Evolutionary conservation across 2,888 invertebrate species (phyloP).

Genomic region (Volucella bombylans): DNA sequence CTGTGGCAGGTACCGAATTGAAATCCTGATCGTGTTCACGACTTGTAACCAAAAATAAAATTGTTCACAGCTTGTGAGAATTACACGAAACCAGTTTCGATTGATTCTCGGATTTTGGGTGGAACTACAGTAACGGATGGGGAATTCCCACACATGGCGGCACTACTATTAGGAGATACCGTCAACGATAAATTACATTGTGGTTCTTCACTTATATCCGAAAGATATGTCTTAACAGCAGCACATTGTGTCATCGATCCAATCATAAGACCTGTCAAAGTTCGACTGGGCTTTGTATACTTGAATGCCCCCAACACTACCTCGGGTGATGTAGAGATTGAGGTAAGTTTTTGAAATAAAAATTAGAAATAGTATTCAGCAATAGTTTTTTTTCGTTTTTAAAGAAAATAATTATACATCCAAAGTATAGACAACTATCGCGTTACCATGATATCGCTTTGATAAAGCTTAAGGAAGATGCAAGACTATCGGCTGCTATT

Average conservation of each 20-base stretch:
- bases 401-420: too few species aligned
- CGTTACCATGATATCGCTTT: constrained; percentile 77
- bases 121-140: constrained; percentile 45
- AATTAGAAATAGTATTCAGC: too few species aligned
- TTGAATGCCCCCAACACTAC: constrained; percentile 5
- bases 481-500: constrained; percentile 48
- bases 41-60: background rate
- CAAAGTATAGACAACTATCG: too few species aligned
- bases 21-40: background rate
- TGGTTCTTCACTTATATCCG: constrained; percentile 67
- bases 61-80: constrained; percentile 18
- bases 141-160: constrained; percentile 70
- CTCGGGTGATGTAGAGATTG: constrained; percentile 37
- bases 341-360: constrained; percentile 19
- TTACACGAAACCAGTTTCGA: background rate
- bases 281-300: constrained; percentile 52
- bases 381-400: too few species aligned
- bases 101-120: constrained; percentile 49
- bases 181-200: constrained; percentile 9
- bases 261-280: constrained; percentile 33
- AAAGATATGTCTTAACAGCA: constrained; percentile 55
- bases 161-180: constrained; percentile 35
- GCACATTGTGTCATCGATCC: constrained; percentile 65
- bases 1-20: constrained; percentile 2
- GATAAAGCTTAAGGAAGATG: constrained; percentile 76